These are phyloP conservation scores for Malurus melanocephalus DNA, from an alignment of 2,113 vertebrate species.

Conservation along the genomic window DNA sequence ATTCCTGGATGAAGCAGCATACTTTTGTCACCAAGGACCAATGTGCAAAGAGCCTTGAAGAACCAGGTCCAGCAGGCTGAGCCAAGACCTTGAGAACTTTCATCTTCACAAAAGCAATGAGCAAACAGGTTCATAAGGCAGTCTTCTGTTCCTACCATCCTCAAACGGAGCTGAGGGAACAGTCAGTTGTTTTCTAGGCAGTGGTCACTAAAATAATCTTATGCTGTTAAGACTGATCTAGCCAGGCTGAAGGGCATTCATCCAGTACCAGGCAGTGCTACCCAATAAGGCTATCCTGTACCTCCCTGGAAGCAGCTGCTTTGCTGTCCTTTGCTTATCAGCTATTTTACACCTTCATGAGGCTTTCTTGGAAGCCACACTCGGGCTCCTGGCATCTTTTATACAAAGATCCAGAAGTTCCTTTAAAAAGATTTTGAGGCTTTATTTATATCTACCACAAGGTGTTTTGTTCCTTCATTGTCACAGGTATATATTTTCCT, in stretches of 20 bases:
- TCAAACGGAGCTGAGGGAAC: background rate
- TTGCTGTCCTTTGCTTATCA: background rate
- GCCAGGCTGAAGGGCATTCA: background rate
- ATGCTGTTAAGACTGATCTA: background rate
- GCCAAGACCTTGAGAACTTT: background rate
- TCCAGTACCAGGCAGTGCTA: background rate
- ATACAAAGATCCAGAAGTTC: background rate
- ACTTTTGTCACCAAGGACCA: background rate
- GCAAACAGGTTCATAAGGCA: background rate
- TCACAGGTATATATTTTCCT: background rate
- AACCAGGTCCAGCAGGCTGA: background rate
- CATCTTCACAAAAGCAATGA: accelerated
- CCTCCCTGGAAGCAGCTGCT: background rate
- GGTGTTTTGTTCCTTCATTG: background rate
- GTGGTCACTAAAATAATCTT: background rate
- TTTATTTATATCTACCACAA: background rate
- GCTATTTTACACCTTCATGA: background rate
- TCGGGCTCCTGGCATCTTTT: background rate
- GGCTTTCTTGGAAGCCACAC: background rate
- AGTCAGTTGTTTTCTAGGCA: background rate
- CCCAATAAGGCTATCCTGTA: background rate
- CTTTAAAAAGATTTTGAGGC: background rate
- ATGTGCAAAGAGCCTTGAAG: background rate
- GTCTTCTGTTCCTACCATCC: background rate
- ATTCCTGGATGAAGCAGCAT: background rate